Base-by-base conservation (phyloP, 2,797 vertebrate species). In the Leontopithecus rosalia region DNA sequence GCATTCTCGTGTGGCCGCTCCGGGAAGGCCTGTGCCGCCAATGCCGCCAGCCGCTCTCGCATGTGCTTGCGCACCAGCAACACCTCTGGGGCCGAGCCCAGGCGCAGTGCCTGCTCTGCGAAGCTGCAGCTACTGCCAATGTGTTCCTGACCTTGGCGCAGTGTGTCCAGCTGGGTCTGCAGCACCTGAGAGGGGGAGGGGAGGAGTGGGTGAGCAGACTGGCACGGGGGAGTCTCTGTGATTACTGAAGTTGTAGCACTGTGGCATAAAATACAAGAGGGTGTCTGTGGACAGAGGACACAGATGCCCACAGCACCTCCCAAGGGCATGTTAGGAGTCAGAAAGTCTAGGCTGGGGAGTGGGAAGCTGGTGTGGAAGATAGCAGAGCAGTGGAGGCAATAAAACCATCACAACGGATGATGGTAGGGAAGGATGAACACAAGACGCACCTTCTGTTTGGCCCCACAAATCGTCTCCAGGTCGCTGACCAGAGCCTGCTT, bases 91-190 rank as follows among this genome's bases (percentile, higher is more conserved):
- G 98, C 99, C 0, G 99, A 98, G 95, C 99, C 99, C 3, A 98
- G 98, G 79, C 98, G 98, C 97, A 99, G 98, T 0, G 99, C 99
- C 98, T 99, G 99, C 97, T 99, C 99, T 0, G 99, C 99, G 88
- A 99, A 99, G 90, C 99, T 99, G 97, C 99, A 99, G 98, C 99
- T 99, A 98, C 99, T 99, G 98, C 99, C 99, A 95, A 99, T 99
- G 98, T 99, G 99, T 48, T 99, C 99, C 97, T 99, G 99, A 64
- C 99, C 99, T 98, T 99, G 99, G 28, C 99, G 99, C 91, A 99
- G 98, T 0, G 99, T 98, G 3, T 99, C 99, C 61, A 99, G 98
- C 98, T 99, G 99, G 22, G 99, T 98, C 98, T 99, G 99, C 86
- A 99, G 98, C 58, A 99, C 99, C 99, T 99, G 98, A 19, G 50